Evolutionary conservation across 2,113 vertebrate species (phyloP), one percentile per base, ranked within the genome.

Genomic region (Piprites chloris): DNA sequence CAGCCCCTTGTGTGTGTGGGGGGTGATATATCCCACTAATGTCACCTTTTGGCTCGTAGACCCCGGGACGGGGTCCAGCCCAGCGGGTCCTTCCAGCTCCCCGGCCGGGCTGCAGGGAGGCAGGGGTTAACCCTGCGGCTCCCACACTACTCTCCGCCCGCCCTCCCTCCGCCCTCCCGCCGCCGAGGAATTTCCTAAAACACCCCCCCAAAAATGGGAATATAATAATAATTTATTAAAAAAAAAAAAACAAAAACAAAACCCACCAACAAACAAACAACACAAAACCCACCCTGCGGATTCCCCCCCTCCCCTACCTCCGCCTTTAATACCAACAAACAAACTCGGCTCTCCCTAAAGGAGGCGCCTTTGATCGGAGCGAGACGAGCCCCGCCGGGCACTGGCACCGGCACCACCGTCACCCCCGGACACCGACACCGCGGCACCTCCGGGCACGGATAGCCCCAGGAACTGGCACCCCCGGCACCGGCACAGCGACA

Each of bases 301-400:
- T 74, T 49, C 42, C 74, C 46, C 74, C 44, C 55, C 42, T 18
- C 9, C 42, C 16, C 58, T 37, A 49, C 55, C 90, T 24, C 87
- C 83, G 83, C 91, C 84, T 93, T 93, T 91, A 86, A 90, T 67
- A 91, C 56, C 75, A 86, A 91, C 80, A 82, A 89, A 95, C 76
- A 89, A 88, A 76, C 85, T 55, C 73, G n/a, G 5, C 77, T 91
- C 52, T 91, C 95, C 87, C 94, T 73, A 89, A 94, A 94, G 92
- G 92, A 95, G 94, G 87, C 63, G 92, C 81, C 92, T 94, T 89
- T 89, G 94, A 91, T 77, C 85, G 82, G 67, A 93, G 92, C 21
- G 58, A 84, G 77, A 33, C 33, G 53, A 91, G 67, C 66, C 66
- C 83, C 89, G 39, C 52, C 53, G 71, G 92, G 77, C 71, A 88